A percentile compares a stretch with the other conserved stretches of the same genome.
Evolutionary conservation across 2,113 vertebrate genomes (phyloP).

Genomic region (Hippolais icterina): DNA sequence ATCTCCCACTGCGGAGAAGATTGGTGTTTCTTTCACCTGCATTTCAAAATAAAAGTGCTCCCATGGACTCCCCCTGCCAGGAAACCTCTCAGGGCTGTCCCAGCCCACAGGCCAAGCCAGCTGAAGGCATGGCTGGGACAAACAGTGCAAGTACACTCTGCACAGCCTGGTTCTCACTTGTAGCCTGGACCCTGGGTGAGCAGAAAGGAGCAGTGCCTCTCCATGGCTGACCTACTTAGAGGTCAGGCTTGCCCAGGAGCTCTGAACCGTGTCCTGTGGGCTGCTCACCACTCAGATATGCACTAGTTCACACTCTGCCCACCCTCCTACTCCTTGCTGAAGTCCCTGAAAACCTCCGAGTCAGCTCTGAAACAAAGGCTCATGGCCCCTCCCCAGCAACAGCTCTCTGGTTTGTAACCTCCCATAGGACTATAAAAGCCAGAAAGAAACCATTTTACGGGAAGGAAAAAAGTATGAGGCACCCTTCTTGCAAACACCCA

Average conservation of each 20-base stretch:
- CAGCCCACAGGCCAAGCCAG: neutral
- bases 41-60: neutral
- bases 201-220: neutral
- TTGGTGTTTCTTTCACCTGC: neutral
- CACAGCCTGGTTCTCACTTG: neutral
- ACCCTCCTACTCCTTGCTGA: neutral
- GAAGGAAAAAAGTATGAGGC: neutral
- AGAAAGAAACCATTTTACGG: neutral
- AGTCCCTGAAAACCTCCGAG: neutral
- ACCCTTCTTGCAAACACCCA: neutral
- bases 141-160: neutral
- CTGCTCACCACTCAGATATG: neutral
- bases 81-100: neutral
- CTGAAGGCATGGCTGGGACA: neutral
- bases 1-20: neutral
- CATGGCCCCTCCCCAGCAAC: neutral
- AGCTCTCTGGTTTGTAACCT: neutral
- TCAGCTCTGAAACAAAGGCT: neutral
- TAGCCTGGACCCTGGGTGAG: accelerated
- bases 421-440: neutral
- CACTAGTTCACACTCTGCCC: neutral
- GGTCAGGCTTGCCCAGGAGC: neutral
- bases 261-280: accelerated
- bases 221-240: neutral
- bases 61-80: neutral